A percentile compares a stretch with the other conserved stretches of the same genome.
Conservation (phyloP, 2,797 vertebrate genomes). For the Epinephelus awoara region DNA sequence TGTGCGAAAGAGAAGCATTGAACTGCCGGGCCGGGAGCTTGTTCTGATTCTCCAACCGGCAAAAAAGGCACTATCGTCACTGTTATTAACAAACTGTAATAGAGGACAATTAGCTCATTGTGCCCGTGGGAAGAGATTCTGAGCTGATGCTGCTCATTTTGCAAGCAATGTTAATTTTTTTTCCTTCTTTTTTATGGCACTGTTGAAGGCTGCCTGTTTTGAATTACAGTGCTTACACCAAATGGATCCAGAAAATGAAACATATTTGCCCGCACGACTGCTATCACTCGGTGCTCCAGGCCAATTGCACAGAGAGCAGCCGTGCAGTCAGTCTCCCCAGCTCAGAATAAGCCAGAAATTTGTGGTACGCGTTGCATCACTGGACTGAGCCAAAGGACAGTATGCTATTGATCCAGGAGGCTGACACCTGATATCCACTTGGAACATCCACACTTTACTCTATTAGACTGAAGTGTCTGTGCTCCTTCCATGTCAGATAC, state of each 20-base stretch:
- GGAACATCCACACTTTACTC: constrained; percentile 51
- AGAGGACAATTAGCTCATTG: constrained; percentile 56
- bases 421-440: constrained; percentile 60
- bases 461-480: constrained; percentile 46
- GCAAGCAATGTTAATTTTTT: constrained; percentile 21
- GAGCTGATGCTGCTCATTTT: constrained; percentile 36
- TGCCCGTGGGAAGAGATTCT: constrained; percentile 38
- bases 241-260: constrained; percentile 60
- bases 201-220: constrained; percentile 43
- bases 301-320: constrained; percentile 36
- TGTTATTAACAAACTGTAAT: constrained; percentile 43
- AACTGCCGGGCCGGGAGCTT: constrained; percentile 26
- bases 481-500: constrained; percentile 40
- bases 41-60: constrained; percentile 38
- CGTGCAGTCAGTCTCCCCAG: constrained; percentile 6
- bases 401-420: constrained; percentile 51
- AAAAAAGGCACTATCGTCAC: constrained; percentile 52
- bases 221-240: constrained; percentile 32
- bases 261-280: constrained; percentile 44
- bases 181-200: constrained; percentile 5
- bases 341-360: constrained; percentile 29
- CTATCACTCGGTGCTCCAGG: constrained; percentile 15
- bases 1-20: constrained; percentile 47
- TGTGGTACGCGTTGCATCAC: constrained; percentile 22
- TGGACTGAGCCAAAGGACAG: constrained; percentile 47